Base-by-base conservation (phyloP, 1,140 invertebrate genomes). In the Musca domestica region DNA sequence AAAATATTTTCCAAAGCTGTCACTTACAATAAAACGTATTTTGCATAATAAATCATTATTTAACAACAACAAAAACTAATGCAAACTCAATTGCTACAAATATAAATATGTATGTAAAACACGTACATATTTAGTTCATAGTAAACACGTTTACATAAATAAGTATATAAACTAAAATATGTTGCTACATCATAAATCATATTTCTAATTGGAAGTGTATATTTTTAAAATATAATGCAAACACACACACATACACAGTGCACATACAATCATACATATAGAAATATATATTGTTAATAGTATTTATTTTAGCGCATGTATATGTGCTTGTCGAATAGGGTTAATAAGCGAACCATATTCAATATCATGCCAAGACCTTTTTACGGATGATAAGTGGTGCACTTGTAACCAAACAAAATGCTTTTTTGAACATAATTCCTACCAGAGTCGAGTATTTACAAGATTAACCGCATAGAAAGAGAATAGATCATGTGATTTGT, bases 1-100 rank as follows among this genome's bases (percentile, higher is more conserved):
- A 54, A 23, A 54, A 54, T 54, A 54, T 54, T 54, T 54, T 54
- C 20, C 22, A 15, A 54, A 54, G 27, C 52, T 54, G 52, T 54
- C 52, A 54, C 20, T 23, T 54, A 54, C 20, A 54, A 54, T 54
- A 30, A 30, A 30, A 30, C 27, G 27, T 54, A 54, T 54, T 25
- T 54, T 25, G 14, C 20, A 54, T 54, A 54, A 54, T 54, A 54
- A 54, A 54, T 54, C 52, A 54, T 54, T 54, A 15, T 54, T 15
- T 23, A 10, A 54, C 23, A 54, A n/a, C n/a, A 54, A 30, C 9
- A 30, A 22, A 27, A 30, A 49, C 10, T 4, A 23, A 23, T 6
- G 54, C 15, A 27, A 27, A 25, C n/a, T 22, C n/a, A 47, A 1
- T 23, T 4, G 6, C 41, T 22, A 2, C 15, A 30, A 20, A 19